A percentile compares a stretch with the other conserved stretches of the same genome.
phyloP scores from a whole-genome alignment of 1,140 invertebrate genomes.

The Drosophila pandora region DNA sequence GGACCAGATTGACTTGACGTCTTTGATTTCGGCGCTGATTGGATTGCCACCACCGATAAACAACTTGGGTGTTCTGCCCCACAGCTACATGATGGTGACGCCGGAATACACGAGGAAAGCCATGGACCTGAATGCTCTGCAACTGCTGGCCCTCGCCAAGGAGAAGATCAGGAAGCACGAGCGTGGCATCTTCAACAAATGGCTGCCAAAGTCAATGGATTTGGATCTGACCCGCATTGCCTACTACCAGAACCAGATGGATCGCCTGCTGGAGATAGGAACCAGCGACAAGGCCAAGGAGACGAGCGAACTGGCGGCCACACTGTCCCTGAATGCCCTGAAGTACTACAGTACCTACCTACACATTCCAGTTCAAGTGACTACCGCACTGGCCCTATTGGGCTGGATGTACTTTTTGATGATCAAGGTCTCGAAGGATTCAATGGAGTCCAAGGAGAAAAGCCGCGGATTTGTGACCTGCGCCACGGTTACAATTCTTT shows the following conservation, averaged over 20 bases:
- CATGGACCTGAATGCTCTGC: conserved; percentile 89
- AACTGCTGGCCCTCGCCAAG: conserved; percentile 89
- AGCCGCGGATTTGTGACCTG: not conserved
- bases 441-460: not conserved
- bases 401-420: conserved; percentile 86
- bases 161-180: conserved; percentile 62
- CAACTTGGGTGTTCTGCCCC: conserved; percentile 91
- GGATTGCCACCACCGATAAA: conserved; percentile 95
- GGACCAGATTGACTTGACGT: conserved; percentile 94
- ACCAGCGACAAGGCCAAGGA: conserved; percentile 26
- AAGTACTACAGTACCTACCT: conserved; percentile 91
- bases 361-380: conserved; percentile 86
- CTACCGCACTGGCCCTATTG: conserved; percentile 85
- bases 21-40: conserved; percentile 93
- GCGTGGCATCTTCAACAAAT: conserved; percentile 38
- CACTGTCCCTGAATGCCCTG: conserved; percentile 85
- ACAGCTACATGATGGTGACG: conserved; percentile 86
- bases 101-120: conserved; percentile 86
- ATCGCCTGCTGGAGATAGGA: not conserved
- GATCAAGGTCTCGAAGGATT: conserved; percentile 19
- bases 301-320: conserved; percentile 27
- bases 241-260: conserved; percentile 13
- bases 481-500: not conserved
- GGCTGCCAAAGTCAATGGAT: conserved; percentile 25
- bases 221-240: conserved; percentile 28